phyloP scores from a whole-genome alignment of 2,113 vertebrate genomes.

The Aix galericulata region DNA sequence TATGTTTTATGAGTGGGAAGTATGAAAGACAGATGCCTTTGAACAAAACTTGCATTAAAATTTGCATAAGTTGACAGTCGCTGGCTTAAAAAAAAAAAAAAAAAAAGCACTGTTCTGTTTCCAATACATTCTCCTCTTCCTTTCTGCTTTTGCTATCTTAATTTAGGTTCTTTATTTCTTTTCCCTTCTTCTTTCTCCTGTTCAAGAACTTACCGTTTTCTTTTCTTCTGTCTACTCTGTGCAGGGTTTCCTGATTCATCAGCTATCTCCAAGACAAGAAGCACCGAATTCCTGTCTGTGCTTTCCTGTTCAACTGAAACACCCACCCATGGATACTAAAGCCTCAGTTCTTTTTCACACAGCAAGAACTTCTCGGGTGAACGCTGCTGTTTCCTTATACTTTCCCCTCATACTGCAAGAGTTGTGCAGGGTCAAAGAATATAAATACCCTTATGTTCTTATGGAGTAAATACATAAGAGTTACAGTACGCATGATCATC shows the following conservation, averaged over 20 bases:
- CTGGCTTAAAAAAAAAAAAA: background rate
- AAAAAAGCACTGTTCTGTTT: accelerated
- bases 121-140: background rate
- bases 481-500: background rate
- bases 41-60: background rate
- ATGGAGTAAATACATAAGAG: background rate
- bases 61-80: background rate
- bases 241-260: background rate
- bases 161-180: background rate
- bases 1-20: background rate
- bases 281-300: background rate
- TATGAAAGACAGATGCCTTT: background rate
- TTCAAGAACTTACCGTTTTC: background rate
- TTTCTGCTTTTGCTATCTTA: background rate
- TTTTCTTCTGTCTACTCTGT: background rate
- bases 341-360: background rate
- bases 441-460: background rate
- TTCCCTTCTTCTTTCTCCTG: accelerated
- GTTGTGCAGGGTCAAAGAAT: background rate
- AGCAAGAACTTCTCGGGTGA: background rate
- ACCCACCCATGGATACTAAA: background rate
- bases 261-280: background rate
- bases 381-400: background rate
- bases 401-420: background rate
- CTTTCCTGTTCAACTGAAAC: background rate